phyloP scores from a whole-genome alignment of 2,888 invertebrate genomes.

The Adelphocoris suturalis region DNA sequence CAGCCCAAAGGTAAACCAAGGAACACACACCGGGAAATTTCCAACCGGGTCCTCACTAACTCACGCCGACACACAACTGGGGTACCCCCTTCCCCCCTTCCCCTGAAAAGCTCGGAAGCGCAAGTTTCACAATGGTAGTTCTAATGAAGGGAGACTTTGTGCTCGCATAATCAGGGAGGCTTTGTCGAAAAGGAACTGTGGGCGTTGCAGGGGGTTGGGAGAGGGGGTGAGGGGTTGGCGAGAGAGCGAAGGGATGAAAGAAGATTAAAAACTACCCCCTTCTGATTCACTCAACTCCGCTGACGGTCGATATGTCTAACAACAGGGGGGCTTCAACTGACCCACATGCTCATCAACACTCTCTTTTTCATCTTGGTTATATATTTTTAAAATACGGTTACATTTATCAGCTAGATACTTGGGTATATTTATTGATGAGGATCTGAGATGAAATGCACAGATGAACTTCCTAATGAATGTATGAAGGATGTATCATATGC shows the following conservation, averaged over 20 bases:
- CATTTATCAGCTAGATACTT: no score
- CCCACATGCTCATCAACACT: constrained; percentile 48
- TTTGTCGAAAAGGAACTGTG: constrained; percentile 52
- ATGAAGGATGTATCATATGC: no score
- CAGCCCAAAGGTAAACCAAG: neutral
- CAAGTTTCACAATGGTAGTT: constrained; percentile 59
- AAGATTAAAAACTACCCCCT: constrained; percentile 68
- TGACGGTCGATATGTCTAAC: constrained; percentile 60
- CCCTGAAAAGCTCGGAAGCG: constrained; percentile 49
- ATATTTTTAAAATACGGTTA: neutral
- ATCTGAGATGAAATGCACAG: no score
- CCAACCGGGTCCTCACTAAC: constrained; percentile 14
- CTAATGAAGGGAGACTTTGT: constrained; percentile 67
- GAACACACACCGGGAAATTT: neutral
- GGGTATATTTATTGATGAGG: no score
- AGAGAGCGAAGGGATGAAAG: constrained; percentile 43
- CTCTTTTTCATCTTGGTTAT: neutral
- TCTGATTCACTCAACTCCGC: constrained; percentile 65
- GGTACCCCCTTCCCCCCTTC: neutral
- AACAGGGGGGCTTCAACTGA: constrained; percentile 46
- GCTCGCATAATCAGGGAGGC: constrained; percentile 66
- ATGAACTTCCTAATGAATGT: no score
- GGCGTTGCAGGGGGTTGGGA: neutral
- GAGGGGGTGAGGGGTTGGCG: no score
- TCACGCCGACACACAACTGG: constrained; percentile 18